Base-by-base conservation (phyloP, 2,797 vertebrate species). In the Danio aesculapii region DNA sequence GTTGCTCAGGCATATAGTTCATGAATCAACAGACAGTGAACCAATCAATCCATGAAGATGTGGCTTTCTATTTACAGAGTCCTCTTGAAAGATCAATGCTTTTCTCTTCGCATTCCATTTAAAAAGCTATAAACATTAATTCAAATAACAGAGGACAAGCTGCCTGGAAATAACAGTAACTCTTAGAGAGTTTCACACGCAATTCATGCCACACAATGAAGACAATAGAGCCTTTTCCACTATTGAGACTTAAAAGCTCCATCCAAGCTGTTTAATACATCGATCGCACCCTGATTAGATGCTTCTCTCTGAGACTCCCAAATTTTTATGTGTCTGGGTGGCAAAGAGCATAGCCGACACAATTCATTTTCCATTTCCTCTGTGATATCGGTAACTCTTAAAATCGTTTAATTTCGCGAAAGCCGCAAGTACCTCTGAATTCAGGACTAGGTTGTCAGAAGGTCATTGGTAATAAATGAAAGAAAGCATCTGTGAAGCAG, bases 11-110 rank as follows among this genome's bases (percentile, higher is more conserved):
- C 62, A 62, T 69, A 61, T 47, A n/a, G 41, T 19, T 53, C 58
- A 74, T 47, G 47, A 82, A 77, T 50, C 68, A 64, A 55, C 46
- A 68, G 62, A 81, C 67, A 72, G 78, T 62, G 66, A 68, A 71
- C 71, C 55, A 78, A 46, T 81, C 81, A 64, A 84, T 86, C 53
- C 12, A 66, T 53, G 53, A 73, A 77, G 81, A 84, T 72, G 57
- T 68, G 77, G 77, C 55, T 70, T 81, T 79, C 57, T 59, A 75
- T 83, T 81, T 85, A 79, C 77, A 55, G 53, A 70, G 63, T 57
- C 80, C 41, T 82, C 39, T 78, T n/a, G 55, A 69, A 62, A 77
- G 71, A 84, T 84, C 74, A 80, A 43, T 82, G 75, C 41, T 21
- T 68, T 62, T 72, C 49, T 79, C 12, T 9, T 64, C 77, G 66